Conservation (phyloP, 2,113 vertebrate species). For the Thunnus thynnus region DNA sequence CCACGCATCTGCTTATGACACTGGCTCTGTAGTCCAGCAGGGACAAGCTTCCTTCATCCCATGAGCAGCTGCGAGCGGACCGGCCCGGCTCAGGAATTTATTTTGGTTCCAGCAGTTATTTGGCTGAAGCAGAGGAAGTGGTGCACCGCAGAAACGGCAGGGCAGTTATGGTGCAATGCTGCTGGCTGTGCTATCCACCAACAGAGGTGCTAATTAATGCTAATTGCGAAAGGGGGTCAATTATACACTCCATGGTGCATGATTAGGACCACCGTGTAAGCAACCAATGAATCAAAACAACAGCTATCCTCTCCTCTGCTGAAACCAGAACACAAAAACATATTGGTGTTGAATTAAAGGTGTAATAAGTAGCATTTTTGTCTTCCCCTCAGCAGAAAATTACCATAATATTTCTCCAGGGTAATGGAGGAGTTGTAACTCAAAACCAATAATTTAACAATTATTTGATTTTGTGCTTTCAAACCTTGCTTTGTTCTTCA, state of each 20-base stretch:
- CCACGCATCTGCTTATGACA: slow-evolving; percentile 48
- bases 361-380: slow-evolving; percentile 23
- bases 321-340: slow-evolving; percentile 33
- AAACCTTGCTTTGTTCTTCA: background rate
- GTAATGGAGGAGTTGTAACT: background rate
- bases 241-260: slow-evolving; percentile 72
- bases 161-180: slow-evolving; percentile 63
- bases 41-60: slow-evolving; percentile 39
- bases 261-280: slow-evolving; percentile 68
- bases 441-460: slow-evolving; percentile 28
- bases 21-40: slow-evolving; percentile 45
- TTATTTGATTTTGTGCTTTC: slow-evolving; percentile 5
- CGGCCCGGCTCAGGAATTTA: slow-evolving; percentile 34
- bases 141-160: slow-evolving; percentile 50
- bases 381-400: slow-evolving; percentile 9
- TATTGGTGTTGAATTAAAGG: slow-evolving; percentile 48
- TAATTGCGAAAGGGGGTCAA: slow-evolving; percentile 76
- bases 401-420: slow-evolving; percentile 20
- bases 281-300: slow-evolving; percentile 69
- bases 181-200: slow-evolving; percentile 66
- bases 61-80: slow-evolving; percentile 50
- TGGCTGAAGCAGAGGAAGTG: slow-evolving; percentile 55
- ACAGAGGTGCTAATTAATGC: slow-evolving; percentile 80
- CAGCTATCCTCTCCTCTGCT: slow-evolving; percentile 24
- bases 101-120: slow-evolving; percentile 50